phyloP scores from a whole-genome alignment of 2,797 vertebrate genomes.

The Hylomyscus alleni region DNA sequence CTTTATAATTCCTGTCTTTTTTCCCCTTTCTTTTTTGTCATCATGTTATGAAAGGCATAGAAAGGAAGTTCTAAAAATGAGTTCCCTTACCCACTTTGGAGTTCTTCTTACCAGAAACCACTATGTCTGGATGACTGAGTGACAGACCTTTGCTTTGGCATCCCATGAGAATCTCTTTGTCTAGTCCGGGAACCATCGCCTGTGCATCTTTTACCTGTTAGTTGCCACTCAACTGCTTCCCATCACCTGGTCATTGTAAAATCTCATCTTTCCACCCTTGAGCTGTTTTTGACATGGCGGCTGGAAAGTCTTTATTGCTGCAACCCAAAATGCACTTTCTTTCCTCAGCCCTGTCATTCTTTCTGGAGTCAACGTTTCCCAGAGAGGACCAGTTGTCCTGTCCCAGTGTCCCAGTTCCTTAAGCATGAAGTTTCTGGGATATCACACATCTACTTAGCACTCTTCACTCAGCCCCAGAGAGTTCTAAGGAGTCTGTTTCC shows the following conservation, averaged over 20 bases:
- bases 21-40: not conserved
- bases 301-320: not conserved
- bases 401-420: not conserved
- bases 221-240: not conserved
- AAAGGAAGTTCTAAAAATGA: slow-evolving; percentile 20
- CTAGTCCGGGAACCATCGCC: not conserved
- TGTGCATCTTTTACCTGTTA: not conserved
- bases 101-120: not conserved
- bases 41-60: not conserved
- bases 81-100: not conserved
- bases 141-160: not conserved
- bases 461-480: not conserved
- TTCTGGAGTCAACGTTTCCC: not conserved
- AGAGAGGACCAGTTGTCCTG: not conserved
- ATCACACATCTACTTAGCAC: rapidly evolving
- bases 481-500: not conserved
- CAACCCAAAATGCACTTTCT: not conserved
- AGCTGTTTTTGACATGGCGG: not conserved
- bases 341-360: not conserved
- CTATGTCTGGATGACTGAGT: not conserved
- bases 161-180: not conserved
- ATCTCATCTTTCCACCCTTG: not conserved
- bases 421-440: not conserved
- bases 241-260: not conserved
- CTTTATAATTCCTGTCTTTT: not conserved